phyloP scores from a whole-genome alignment of 2,113 vertebrate genomes.

The Clarias macrocephalus region DNA sequence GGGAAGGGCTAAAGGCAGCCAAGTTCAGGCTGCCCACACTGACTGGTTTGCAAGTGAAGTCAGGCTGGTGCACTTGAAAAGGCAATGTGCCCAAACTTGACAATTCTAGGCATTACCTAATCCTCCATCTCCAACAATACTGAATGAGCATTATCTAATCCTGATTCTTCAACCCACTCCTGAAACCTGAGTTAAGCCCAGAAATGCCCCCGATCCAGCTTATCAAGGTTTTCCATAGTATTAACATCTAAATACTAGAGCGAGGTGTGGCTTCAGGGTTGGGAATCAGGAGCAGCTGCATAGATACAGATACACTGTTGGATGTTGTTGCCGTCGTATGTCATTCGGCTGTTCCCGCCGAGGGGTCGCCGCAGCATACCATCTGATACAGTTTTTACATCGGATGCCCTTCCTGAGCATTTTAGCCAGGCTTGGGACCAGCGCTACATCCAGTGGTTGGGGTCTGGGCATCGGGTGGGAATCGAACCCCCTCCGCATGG shows the following conservation, averaged over 20 bases:
- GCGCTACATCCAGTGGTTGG: too few species aligned
- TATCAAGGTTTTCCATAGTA: not conserved
- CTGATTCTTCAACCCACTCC: not conserved
- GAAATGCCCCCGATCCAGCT: constrained; percentile 9
- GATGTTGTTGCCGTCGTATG: too few species aligned
- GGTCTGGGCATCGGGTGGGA: too few species aligned
- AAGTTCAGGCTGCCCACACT: not conserved
- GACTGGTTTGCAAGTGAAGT: not conserved
- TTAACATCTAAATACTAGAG: constrained; percentile 1
- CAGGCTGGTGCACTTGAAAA: not conserved
- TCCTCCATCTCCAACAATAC: not conserved
- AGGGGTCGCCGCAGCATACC: too few species aligned
- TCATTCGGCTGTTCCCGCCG: too few species aligned
- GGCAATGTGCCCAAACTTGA: not conserved
- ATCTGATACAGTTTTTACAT: too few species aligned
- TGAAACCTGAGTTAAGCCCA: not conserved
- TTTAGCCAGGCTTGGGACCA: too few species aligned
- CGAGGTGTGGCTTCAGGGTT: constrained; percentile 21
- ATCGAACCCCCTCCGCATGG: too few species aligned
- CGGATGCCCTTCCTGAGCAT: too few species aligned
- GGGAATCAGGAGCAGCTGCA: not conserved
- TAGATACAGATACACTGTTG: not conserved
- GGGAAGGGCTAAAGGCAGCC: constrained; percentile 1
- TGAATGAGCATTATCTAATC: not conserved
- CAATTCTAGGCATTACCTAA: too few species aligned